These are phyloP conservation scores for Mustela nigripes DNA, from an alignment of 2,113 vertebrate genomes.

Conservation along the genomic window DNA sequence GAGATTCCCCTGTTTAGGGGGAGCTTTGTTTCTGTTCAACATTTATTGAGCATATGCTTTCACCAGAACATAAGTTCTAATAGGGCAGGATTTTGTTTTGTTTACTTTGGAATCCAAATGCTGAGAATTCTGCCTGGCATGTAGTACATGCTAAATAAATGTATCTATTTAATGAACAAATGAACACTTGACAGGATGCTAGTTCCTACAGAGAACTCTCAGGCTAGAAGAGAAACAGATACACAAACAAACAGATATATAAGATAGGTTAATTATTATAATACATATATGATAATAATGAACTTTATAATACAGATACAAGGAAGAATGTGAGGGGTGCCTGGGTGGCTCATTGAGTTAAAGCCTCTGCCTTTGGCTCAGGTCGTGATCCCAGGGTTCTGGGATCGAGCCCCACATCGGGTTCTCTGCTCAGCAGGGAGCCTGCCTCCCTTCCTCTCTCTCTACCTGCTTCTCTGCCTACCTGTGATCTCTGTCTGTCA, in stretches of 20 bases:
- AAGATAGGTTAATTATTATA: not conserved
- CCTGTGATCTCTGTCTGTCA: too few species aligned
- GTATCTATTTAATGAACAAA: not conserved
- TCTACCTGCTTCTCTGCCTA: too few species aligned
- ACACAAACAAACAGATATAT: not conserved
- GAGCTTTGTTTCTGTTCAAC: not conserved
- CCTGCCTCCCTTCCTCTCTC: too few species aligned
- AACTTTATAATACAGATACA: not conserved
- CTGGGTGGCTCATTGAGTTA: too few species aligned
- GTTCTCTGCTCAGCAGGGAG: too few species aligned
- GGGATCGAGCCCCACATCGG: too few species aligned
- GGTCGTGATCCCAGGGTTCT: too few species aligned
- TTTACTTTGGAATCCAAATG: slow-evolving; percentile 8
- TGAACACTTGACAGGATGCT: not conserved
- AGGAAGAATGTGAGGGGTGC: not conserved
- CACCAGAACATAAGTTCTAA: not conserved
- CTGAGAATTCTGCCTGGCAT: not conserved
- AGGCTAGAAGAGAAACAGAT: not conserved
- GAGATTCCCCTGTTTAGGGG: not conserved
- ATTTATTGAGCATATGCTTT: not conserved
- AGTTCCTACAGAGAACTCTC: not conserved
- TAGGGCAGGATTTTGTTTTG: not conserved
- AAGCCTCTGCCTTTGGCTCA: too few species aligned
- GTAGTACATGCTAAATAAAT: not conserved
- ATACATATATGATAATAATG: not conserved